Evolutionary conservation across 2,113 vertebrate species (phyloP), one percentile per base, ranked within the genome.

Genomic region (Phoenicopterus ruber): DNA sequence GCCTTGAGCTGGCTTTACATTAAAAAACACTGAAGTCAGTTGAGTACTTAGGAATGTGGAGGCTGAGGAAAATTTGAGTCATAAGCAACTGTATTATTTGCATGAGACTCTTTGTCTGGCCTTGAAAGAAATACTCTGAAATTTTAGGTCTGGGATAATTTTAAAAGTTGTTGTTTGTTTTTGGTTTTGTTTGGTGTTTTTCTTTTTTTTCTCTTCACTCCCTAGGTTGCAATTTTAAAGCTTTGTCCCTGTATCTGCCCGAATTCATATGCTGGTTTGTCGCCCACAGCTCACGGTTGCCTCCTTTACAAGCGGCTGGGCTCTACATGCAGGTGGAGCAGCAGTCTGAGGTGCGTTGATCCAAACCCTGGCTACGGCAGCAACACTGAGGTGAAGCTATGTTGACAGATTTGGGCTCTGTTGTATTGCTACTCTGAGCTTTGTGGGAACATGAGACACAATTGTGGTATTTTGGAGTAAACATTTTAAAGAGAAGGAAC

Each of bases 401-500:
- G 82, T 25, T 72, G 62, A 36, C 40, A 86, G 50, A 66, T 70
- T 77, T 63, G 65, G 85, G 52, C 52, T 71, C 72, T 95, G 46
- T n/a, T 94, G 22, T 74, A 67, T 83, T 82, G 29, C 31, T 86
- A 3, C 71, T 46, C 67, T 49, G 72, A 92, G 59, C 52, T 92
- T 74, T 71, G 83, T 0, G 6, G 95, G 61, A 88, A 82, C 40
- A 44, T 5, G 22, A 93, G 88, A 86, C 44, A 49, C 24, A 63
- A 25, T 9, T 82, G 86, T 83, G 86, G 92, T 80, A 57, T 90
- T 96, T 96, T 71, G 67, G 26, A 88, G 46, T 59, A 90, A 94
- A 89, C 61, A 31, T 89, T 82, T 87, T 83, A 91, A 94, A 94
- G 46, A 85, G 62, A 82, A 61, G 73, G 42, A 76, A 76, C 61